Conservation (phyloP, 2,113 vertebrate genomes). For the Microcebus jonahi region DNA sequence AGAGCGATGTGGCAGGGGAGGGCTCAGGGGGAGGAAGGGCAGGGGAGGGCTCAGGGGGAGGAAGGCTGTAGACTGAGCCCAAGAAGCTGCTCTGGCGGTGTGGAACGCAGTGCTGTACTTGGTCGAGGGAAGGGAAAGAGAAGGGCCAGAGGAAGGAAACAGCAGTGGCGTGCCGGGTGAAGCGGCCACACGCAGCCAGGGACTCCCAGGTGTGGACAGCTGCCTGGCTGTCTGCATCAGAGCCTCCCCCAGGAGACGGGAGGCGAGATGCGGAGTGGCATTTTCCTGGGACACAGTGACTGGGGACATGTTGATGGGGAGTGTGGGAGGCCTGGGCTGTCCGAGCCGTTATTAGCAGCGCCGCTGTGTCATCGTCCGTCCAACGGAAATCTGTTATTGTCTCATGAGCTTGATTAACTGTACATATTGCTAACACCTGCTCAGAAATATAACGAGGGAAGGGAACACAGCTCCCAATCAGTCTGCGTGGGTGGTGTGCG, state of each 20-base stretch:
- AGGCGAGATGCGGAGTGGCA: background rate
- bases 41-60: background rate
- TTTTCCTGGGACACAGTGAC: background rate
- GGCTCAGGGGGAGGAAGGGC: background rate
- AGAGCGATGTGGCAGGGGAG: accelerated
- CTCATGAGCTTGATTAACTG: constrained; percentile 49
- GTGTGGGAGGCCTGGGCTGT: background rate
- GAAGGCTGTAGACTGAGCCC: background rate
- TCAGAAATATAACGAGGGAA: constrained; percentile 16
- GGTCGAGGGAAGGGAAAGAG: background rate
- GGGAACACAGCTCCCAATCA: background rate
- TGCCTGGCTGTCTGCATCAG: background rate
- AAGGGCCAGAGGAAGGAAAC: accelerated
- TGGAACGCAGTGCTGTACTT: accelerated
- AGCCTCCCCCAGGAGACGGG: background rate
- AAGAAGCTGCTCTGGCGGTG: background rate
- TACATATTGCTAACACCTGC: constrained; percentile 59
- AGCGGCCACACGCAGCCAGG: background rate
- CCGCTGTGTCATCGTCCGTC: background rate
- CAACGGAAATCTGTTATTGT: background rate
- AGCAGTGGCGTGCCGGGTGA: accelerated
- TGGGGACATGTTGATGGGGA: background rate
- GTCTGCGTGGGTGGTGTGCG: background rate
- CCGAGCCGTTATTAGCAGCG: background rate
- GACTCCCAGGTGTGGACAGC: background rate